These are phyloP conservation scores for Dicranocentrus wangi DNA, from an alignment of 2,888 invertebrate species.

Conservation along the genomic window DNA sequence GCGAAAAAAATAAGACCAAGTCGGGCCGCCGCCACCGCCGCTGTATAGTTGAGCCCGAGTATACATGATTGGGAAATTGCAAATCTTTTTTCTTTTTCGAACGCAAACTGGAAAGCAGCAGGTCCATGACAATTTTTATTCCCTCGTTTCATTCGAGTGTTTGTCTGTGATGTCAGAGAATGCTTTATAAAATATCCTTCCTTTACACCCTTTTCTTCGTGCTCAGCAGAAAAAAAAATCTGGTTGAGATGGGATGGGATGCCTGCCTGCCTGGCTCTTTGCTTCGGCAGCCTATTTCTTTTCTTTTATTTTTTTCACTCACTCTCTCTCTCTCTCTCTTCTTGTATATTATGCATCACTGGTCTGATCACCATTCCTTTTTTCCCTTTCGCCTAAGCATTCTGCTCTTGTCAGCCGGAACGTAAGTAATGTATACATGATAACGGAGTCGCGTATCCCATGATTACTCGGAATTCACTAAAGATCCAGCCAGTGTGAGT, in stretches of 20 bases:
- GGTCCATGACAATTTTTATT: constrained; percentile 70
- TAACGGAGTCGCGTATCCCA: constrained; percentile 46
- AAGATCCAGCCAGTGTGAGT: too few relatives aligned
- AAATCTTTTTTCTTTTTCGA: constrained; percentile 56
- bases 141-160: constrained; percentile 68
- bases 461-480: constrained; percentile 47
- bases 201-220: constrained; percentile 49
- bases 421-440: constrained; percentile 63
- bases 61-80: constrained; percentile 66
- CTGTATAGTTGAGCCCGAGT: too few relatives aligned
- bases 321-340: neutral
- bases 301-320: constrained; percentile 9
- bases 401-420: constrained; percentile 66
- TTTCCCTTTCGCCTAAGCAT: constrained; percentile 41
- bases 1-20: neutral
- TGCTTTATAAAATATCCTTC: constrained; percentile 58
- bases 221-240: constrained; percentile 41
- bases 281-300: constrained; percentile 35
- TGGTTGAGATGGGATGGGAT: constrained; percentile 34
- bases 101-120: constrained; percentile 58
- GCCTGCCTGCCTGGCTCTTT: constrained; percentile 53
- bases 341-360: constrained; percentile 67
- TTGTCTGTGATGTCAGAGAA: constrained; percentile 63
- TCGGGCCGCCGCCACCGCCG: too few relatives aligned
- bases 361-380: constrained; percentile 64